Evolutionary conservation across 1,140 invertebrate genomes (phyloP).

Genomic region (Zaprionus camerounensis): DNA sequence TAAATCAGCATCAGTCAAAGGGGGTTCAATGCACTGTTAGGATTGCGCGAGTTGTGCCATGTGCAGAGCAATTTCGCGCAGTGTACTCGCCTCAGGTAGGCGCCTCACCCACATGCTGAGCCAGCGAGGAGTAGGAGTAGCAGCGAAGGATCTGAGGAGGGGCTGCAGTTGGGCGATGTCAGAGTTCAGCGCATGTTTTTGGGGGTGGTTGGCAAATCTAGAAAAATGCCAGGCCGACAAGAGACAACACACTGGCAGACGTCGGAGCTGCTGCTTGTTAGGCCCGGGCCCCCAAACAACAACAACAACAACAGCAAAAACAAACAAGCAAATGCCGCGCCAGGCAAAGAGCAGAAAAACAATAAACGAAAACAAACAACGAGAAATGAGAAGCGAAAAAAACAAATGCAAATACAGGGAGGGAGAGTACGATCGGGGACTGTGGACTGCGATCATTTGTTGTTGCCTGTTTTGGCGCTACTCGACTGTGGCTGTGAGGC

Average conservation of each 20-base stretch:
- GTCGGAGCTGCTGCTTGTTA: slow-evolving; percentile 70
- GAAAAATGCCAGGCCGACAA: slow-evolving; percentile 64
- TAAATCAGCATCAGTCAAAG: slow-evolving; percentile 61
- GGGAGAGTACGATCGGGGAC: neutral
- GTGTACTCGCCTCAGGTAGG: slow-evolving; percentile 21
- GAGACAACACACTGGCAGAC: slow-evolving; percentile 68
- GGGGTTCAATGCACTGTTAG: slow-evolving; percentile 56
- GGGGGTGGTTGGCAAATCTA: slow-evolving; percentile 76
- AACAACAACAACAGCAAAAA: slow-evolving; percentile 54
- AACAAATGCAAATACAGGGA: slow-evolving; percentile 12
- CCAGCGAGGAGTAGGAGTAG: neutral
- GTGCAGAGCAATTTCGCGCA: slow-evolving; percentile 31
- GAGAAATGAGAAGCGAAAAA: slow-evolving; percentile 6
- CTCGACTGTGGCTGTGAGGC: neutral
- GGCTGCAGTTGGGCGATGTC: slow-evolving; percentile 51
- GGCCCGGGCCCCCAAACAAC: slow-evolving; percentile 35
- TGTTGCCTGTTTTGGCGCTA: slow-evolving; percentile 72
- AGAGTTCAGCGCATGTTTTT: slow-evolving; percentile 75
- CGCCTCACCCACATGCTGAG: slow-evolving; percentile 9
- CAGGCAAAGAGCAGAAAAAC: slow-evolving; percentile 31
- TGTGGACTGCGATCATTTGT: slow-evolving; percentile 67
- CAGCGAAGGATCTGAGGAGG: neutral
- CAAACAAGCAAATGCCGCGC: slow-evolving; percentile 74
- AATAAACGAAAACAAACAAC: slow-evolving; percentile 40
- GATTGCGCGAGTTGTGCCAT: neutral